Evolutionary conservation across 2,888 invertebrate genomes (phyloP).

Genomic region (Carpatolechia fugitivella): DNA sequence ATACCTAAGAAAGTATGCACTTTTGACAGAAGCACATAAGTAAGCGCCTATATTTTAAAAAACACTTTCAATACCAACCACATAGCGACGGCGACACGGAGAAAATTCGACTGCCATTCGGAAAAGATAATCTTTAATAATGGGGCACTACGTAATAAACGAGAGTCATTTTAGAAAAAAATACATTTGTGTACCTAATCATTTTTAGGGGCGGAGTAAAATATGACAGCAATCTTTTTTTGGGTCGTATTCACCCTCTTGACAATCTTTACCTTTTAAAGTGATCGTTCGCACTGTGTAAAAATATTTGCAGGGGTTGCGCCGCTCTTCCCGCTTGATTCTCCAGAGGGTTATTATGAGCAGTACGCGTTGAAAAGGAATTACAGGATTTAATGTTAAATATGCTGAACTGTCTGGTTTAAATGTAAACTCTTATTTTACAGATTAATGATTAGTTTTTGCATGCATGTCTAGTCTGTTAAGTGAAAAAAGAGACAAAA

Average conservation of each 20-base stretch:
- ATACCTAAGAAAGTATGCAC: too few relatives aligned
- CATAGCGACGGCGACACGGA: background rate
- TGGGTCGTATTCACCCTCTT: constrained; percentile 27
- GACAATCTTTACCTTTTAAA: constrained; percentile 31
- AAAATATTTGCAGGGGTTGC: constrained; percentile 14
- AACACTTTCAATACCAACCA: background rate
- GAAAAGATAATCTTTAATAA: constrained; percentile 14
- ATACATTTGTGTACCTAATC: constrained; percentile 34
- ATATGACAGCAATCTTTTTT: constrained; percentile 44
- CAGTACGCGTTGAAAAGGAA: background rate
- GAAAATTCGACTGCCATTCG: constrained; percentile 4
- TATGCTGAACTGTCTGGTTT: too few relatives aligned
- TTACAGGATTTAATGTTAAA: too few relatives aligned
- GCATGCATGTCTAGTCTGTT: too few relatives aligned
- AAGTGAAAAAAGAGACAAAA: too few relatives aligned
- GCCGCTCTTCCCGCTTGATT: constrained; percentile 4
- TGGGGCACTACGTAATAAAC: constrained; percentile 23
- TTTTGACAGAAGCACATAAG: too few relatives aligned
- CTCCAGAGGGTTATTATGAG: constrained; percentile 11
- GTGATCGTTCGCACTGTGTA: constrained; percentile 23
- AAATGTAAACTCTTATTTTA: too few relatives aligned
- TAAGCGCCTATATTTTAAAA: too few relatives aligned
- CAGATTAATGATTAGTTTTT: too few relatives aligned
- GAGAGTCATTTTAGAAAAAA: constrained; percentile 24
- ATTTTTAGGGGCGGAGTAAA: constrained; percentile 35